Evolutionary conservation across 2,888 invertebrate species (phyloP).

Genomic region (Calameuta pallipes): DNA sequence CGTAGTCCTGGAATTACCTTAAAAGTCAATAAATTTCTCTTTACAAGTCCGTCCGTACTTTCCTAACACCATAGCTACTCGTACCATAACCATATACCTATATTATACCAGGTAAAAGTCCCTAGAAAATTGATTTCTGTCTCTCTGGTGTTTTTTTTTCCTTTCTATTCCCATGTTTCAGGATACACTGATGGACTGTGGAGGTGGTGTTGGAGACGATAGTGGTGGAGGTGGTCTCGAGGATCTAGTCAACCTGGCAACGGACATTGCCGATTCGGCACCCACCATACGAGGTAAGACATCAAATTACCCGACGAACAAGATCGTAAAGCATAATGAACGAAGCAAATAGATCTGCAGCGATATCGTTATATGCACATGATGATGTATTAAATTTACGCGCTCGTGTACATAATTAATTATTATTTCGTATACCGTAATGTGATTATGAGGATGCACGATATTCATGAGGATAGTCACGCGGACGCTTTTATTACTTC

Average conservation of each 20-base stretch:
- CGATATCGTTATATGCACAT: not conserved
- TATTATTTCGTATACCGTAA: not conserved
- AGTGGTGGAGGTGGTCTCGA: constrained; percentile 47
- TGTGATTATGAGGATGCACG: not conserved
- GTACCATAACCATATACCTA: not conserved
- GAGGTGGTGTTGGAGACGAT: constrained; percentile 19
- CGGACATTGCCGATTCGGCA: constrained; percentile 45
- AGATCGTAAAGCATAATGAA: not conserved
- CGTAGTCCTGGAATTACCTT: not conserved
- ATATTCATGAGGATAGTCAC: not conserved
- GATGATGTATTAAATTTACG: not conserved
- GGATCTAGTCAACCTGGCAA: constrained; percentile 47
- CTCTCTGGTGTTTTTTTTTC: not conserved
- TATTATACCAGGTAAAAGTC: not conserved
- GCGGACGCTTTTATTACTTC: constrained; percentile 12
- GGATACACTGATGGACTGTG: constrained; percentile 60
- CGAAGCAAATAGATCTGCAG: not conserved
- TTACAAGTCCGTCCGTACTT: not conserved
- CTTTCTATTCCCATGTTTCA: constrained; percentile 24
- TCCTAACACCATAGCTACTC: not conserved
- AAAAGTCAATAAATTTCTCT: not conserved
- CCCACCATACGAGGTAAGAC: constrained; percentile 54
- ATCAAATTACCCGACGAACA: not conserved
- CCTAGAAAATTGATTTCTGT: not conserved
- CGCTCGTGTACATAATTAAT: constrained; percentile 10